Evolutionary conservation across 1,140 invertebrate genomes (phyloP).

Genomic region (Aphelinus atriplicis): DNA sequence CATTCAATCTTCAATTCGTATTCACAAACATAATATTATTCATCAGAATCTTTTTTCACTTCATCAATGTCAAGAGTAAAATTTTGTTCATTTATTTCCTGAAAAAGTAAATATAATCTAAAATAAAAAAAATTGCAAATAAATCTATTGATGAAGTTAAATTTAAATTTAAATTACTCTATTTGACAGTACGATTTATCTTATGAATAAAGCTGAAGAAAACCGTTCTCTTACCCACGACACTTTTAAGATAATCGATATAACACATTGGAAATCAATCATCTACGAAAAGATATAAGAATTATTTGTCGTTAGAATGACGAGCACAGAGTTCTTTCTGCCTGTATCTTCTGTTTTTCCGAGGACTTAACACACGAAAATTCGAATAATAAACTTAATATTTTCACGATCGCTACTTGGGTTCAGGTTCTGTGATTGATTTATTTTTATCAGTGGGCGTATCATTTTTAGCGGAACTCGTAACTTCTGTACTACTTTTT

Average conservation of each 20-base stretch:
- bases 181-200: slow-evolving; percentile 30
- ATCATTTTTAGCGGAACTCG: slow-evolving; percentile 9
- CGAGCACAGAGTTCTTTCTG: no score
- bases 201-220: slow-evolving; percentile 20
- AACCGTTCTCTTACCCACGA: slow-evolving; percentile 6
- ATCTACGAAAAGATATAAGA: no score
- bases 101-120: no score
- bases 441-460: not conserved
- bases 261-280: no score
- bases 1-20: no score
- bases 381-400: slow-evolving; percentile 24
- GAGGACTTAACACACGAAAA: not conserved
- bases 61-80: no score
- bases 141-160: slow-evolving; percentile 20
- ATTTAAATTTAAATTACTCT: slow-evolving; percentile 29
- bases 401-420: slow-evolving; percentile 32
- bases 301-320: no score
- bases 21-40: no score
- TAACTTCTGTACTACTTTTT: not conserved
- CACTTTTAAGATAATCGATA: not conserved
- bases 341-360: no score
- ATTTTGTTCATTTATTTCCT: no score
- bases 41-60: no score
- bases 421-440: slow-evolving; percentile 17
- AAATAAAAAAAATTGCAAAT: not conserved